These are phyloP conservation scores for Astur gentilis DNA, from an alignment of 2,113 vertebrate genomes.

Conservation along the genomic window DNA sequence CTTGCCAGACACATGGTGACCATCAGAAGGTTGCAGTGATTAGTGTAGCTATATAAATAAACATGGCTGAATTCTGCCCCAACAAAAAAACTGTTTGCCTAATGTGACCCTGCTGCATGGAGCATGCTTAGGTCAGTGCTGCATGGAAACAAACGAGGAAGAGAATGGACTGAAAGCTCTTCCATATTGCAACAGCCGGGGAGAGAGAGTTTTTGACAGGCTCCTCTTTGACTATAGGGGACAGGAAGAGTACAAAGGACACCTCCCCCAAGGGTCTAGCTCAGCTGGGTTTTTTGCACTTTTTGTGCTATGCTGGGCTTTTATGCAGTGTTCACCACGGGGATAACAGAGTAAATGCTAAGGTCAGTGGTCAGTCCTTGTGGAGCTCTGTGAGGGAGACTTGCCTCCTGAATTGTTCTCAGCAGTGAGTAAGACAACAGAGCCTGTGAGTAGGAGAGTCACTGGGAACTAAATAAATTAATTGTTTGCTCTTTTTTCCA, in stretches of 20 bases:
- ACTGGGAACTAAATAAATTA: background rate
- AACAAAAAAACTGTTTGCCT: background rate
- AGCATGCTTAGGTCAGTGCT: background rate
- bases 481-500: background rate
- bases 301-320: background rate
- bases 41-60: constrained; percentile 51
- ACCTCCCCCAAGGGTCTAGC: background rate
- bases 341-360: background rate
- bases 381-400: background rate
- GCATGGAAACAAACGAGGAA: background rate
- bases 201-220: background rate
- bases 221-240: background rate
- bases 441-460: background rate
- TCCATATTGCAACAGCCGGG: background rate
- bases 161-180: background rate
- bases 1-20: constrained; percentile 52
- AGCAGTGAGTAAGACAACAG: background rate
- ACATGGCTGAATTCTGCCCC: constrained; percentile 18
- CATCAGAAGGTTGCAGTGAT: constrained; percentile 52
- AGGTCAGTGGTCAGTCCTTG: background rate
- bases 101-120: background rate
- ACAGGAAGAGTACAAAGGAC: background rate
- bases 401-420: background rate
- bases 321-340: background rate
- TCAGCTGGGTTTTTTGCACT: background rate